Evolutionary conservation across 1,140 invertebrate genomes (phyloP).

Genomic region (Drosophila malerkotliana): DNA sequence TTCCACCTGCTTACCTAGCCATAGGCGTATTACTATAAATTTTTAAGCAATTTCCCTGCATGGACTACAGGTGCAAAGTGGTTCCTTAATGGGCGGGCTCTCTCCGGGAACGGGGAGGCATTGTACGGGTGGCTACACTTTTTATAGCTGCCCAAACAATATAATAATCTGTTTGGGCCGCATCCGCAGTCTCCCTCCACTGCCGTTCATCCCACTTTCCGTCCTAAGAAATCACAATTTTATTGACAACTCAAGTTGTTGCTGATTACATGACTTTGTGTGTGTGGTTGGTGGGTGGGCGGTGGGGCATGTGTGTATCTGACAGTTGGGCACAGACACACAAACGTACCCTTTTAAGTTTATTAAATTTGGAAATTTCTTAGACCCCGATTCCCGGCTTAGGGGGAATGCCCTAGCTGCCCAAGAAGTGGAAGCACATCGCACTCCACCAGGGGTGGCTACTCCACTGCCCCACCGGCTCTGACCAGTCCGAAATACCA

Average conservation of each 20-base stretch:
- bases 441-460: background rate
- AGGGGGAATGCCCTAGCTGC: conserved; percentile 30
- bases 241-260: conserved; percentile 82
- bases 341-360: conserved; percentile 78
- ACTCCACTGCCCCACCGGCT: background rate
- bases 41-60: conserved; percentile 52
- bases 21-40: conserved; percentile 77
- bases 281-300: conserved; percentile 12
- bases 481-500: conserved; percentile 26
- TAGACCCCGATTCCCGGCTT: conserved; percentile 54
- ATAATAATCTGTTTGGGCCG: conserved; percentile 68
- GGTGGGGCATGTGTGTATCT: conserved; percentile 47
- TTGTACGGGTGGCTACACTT: conserved; percentile 21
- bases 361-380: conserved; percentile 83
- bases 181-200: conserved; percentile 11
- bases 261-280: conserved; percentile 70
- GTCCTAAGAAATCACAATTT: conserved; percentile 80
- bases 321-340: conserved; percentile 38
- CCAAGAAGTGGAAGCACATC: conserved; percentile 25
- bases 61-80: conserved; percentile 68
- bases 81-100: conserved; percentile 46
- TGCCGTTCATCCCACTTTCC: conserved; percentile 18
- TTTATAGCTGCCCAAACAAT: conserved; percentile 63
- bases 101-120: background rate
- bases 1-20: conserved; percentile 57